These are phyloP conservation scores for Sarcophaga variegata DNA, from an alignment of 2,888 invertebrate genomes.

Conservation along the genomic window DNA sequence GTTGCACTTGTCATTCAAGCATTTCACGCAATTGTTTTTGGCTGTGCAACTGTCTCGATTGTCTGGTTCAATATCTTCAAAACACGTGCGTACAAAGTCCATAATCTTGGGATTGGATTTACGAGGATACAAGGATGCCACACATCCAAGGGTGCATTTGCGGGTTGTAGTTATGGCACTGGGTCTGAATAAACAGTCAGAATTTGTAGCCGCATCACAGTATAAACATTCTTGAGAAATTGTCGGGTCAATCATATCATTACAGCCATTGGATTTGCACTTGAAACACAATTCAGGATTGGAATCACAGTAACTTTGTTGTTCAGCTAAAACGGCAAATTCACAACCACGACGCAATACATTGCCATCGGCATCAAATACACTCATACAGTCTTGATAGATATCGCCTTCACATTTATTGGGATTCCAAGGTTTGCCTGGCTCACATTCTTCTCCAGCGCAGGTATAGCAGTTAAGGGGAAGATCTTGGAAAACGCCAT, in stretches of 20 bases:
- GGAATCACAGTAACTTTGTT: constrained; percentile 59
- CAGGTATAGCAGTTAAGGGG: constrained; percentile 73
- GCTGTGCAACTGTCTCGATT: constrained; percentile 65
- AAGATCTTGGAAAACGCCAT: constrained; percentile 72
- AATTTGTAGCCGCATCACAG: constrained; percentile 69
- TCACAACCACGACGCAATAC: constrained; percentile 72
- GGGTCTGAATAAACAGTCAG: constrained; percentile 67
- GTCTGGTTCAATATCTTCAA: constrained; percentile 72
- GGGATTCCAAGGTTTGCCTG: constrained; percentile 28
- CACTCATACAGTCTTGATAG: constrained; percentile 72
- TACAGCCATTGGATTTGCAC: constrained; percentile 73
- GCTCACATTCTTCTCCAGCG: constrained; percentile 55
- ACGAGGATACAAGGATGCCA: constrained; percentile 70
- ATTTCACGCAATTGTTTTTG: constrained; percentile 69
- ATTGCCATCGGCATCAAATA: constrained; percentile 64
- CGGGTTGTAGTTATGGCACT: constrained; percentile 54
- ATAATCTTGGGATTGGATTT: constrained; percentile 53
- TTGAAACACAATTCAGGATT: constrained; percentile 71
- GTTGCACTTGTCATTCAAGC: constrained; percentile 69
- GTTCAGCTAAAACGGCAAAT: constrained; percentile 41
- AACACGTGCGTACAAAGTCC: constrained; percentile 72
- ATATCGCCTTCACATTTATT: constrained; percentile 69
- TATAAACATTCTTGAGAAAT: constrained; percentile 69
- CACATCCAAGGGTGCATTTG: constrained; percentile 71
- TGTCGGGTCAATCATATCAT: constrained; percentile 59